These are phyloP conservation scores for Ciconia stormi DNA, from an alignment of 2,113 vertebrate species.

Conservation along the genomic window DNA sequence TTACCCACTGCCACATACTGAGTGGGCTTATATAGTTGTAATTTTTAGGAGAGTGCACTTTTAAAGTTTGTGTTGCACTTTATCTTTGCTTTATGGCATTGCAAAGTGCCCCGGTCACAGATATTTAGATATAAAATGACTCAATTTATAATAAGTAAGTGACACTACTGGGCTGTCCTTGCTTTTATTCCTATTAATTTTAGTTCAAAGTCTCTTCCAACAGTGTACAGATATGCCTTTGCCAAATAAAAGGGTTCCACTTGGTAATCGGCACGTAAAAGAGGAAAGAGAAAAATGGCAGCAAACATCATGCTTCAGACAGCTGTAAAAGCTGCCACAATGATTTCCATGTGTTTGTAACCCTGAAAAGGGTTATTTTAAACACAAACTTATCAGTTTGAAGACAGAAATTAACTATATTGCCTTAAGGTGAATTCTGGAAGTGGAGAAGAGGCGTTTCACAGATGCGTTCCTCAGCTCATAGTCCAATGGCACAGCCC, in stretches of 20 bases:
- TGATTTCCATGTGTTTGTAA: not conserved
- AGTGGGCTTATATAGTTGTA: not conserved
- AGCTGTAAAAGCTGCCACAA: not conserved
- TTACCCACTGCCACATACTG: not conserved
- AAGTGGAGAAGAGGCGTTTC: not conserved
- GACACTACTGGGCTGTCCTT: not conserved
- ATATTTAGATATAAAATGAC: not conserved
- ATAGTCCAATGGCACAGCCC: not conserved
- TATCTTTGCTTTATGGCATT: not conserved
- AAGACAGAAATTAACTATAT: not conserved
- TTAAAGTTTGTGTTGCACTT: not conserved
- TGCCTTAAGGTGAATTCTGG: not conserved
- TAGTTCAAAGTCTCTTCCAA: not conserved
- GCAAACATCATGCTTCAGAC: not conserved
- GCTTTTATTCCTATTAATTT: not conserved
- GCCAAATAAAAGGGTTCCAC: not conserved
- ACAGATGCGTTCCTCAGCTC: not conserved
- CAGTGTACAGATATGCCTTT: not conserved
- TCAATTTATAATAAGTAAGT: not conserved
- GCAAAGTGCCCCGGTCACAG: not conserved
- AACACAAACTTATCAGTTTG: not conserved
- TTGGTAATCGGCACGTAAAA: slow-evolving; percentile 12
- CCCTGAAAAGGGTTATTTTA: not conserved
- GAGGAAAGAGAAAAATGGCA: slow-evolving; percentile 20
- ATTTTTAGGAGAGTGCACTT: not conserved